Conservation (phyloP, 2,888 invertebrate genomes). For the Sisyra terminalis region DNA sequence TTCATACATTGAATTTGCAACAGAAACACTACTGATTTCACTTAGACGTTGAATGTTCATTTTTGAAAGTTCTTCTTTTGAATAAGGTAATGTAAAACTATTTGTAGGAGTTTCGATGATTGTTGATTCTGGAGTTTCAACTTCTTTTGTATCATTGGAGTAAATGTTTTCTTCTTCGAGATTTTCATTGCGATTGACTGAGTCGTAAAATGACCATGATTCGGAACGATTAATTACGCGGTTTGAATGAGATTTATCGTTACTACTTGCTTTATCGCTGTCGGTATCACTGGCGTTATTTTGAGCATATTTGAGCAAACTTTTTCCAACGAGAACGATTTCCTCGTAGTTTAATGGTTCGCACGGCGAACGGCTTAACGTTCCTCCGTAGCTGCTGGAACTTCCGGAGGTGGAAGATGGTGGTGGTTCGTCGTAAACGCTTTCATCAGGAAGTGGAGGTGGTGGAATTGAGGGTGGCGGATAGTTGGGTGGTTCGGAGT, state of each 20-base stretch:
- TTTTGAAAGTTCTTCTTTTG: constrained; percentile 5
- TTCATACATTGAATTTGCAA: constrained; percentile 30
- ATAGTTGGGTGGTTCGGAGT: constrained; percentile 19
- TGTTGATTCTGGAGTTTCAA: constrained; percentile 15
- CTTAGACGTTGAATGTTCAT: constrained; percentile 5
- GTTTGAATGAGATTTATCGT: constrained; percentile 16
- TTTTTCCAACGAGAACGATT: constrained; percentile 26
- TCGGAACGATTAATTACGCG: constrained; percentile 27
- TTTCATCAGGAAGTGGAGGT: constrained; percentile 37
- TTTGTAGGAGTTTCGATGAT: constrained; percentile 9
- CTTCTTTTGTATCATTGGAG: constrained; percentile 16
- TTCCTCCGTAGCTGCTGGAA: constrained; percentile 23
- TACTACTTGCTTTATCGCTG: constrained; percentile 14
- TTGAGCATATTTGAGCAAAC: constrained; percentile 16
- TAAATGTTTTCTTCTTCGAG: constrained; percentile 13
- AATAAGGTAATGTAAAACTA: not conserved
- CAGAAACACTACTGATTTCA: constrained; percentile 15
- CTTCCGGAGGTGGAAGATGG: constrained; percentile 25
- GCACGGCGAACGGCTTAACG: constrained; percentile 16
- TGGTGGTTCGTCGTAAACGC: constrained; percentile 35
- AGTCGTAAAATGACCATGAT: constrained; percentile 36
- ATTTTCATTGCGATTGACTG: constrained; percentile 13
- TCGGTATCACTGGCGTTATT: constrained; percentile 19
- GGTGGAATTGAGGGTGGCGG: constrained; percentile 41
- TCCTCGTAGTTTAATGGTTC: constrained; percentile 23